A percentile compares a stretch with the other conserved stretches of the same genome.
These are phyloP conservation scores for Pelodiscus sinensis DNA, from an alignment of 2,113 vertebrate genomes.

Conservation along the genomic window DNA sequence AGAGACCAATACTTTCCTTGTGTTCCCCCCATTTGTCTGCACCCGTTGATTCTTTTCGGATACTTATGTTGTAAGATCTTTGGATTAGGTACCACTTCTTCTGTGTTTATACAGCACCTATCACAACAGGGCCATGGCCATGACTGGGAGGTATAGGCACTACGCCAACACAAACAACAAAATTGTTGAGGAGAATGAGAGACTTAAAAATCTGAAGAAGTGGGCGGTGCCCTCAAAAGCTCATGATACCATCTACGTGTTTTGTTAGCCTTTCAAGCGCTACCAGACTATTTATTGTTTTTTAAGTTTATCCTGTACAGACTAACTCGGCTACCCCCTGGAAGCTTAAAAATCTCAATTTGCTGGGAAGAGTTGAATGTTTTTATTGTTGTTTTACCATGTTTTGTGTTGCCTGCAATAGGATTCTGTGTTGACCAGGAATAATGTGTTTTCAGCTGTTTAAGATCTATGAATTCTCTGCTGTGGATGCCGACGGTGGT, in stretches of 20 bases:
- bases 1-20: background rate
- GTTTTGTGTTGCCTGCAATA: background rate
- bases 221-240: too few species aligned
- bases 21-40: background rate
- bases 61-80: background rate
- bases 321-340: too few species aligned
- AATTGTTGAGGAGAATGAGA: background rate
- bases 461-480: slow-evolving; percentile 1
- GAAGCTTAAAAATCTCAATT: background rate
- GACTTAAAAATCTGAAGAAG: background rate
- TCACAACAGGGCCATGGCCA: background rate
- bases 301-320: too few species aligned
- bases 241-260: too few species aligned
- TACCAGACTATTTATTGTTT: too few species aligned
- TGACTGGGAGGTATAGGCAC: background rate
- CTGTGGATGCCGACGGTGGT: background rate
- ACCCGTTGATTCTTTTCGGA: background rate
- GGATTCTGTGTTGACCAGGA: background rate
- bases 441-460: background rate
- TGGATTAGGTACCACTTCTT: background rate
- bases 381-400: background rate
- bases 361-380: background rate
- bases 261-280: too few species aligned
- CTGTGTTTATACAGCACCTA: background rate
- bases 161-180: background rate